A percentile compares a stretch with the other conserved stretches of the same genome.
phyloP scores from a whole-genome alignment of 2,888 invertebrate species.

The Choreutis nemorana region DNA sequence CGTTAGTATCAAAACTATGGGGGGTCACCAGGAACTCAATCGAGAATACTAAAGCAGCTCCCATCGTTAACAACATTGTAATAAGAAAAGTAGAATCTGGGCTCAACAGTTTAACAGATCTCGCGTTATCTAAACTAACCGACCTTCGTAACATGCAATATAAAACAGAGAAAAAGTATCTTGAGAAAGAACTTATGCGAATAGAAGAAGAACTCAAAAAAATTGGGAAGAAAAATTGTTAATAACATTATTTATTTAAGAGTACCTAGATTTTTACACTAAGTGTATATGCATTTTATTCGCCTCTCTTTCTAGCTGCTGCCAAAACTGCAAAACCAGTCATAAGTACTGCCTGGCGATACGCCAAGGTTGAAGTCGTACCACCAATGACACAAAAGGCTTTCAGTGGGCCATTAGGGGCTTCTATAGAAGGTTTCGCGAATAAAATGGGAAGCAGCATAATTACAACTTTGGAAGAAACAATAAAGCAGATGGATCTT shows the following conservation, averaged over 20 bases:
- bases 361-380: conserved; percentile 42
- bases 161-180: conserved; percentile 29
- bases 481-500: conserved; percentile 27
- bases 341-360: conserved; percentile 32
- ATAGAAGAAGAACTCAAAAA: conserved; percentile 26
- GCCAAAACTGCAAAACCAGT: conserved; percentile 21
- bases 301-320: conserved; percentile 23
- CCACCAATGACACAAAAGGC: conserved; percentile 35
- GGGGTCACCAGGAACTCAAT: conserved; percentile 22
- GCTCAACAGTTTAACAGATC: conserved; percentile 16
- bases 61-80: conserved; percentile 27
- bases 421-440: conserved; percentile 24
- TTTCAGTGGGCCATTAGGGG: conserved; percentile 29
- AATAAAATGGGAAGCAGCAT: conserved; percentile 18
- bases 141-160: conserved; percentile 27
- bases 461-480: conserved; percentile 18
- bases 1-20: conserved; percentile 34
- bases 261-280: not conserved
- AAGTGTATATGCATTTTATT: not conserved
- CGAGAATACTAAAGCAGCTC: conserved; percentile 22
- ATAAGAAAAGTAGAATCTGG: conserved; percentile 26
- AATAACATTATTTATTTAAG: not conserved
- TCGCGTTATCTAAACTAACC: conserved; percentile 20
- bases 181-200: conserved; percentile 35
- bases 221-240: not conserved